Conservation (phyloP, 2,113 vertebrate genomes). For the Phyllostomus hastatus region DNA sequence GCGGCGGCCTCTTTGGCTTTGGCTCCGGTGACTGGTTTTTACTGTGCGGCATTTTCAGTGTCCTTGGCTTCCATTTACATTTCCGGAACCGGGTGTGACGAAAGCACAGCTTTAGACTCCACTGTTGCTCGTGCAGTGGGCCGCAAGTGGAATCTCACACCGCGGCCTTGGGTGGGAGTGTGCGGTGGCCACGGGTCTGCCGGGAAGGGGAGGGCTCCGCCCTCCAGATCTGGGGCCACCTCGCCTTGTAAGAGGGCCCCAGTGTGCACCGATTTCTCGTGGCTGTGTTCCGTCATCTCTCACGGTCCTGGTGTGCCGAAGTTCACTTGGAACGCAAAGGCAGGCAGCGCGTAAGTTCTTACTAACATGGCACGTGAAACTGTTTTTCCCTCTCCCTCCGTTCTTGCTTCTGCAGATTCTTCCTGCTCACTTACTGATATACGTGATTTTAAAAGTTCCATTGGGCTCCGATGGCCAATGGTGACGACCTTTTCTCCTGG, state of each 20-base stretch:
- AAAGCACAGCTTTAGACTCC: too few species aligned
- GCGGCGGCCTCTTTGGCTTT: fast-evolving
- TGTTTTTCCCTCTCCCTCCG: background rate
- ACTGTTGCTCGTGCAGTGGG: background rate
- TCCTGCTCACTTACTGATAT: background rate
- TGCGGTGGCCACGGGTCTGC: background rate
- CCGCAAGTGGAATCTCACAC: background rate
- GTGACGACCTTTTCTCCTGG: background rate
- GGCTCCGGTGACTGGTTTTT: background rate
- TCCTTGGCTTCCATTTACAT: background rate
- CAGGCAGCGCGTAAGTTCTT: background rate
- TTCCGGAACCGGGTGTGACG: fast-evolving
- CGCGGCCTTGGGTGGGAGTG: too few species aligned
- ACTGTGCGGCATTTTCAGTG: too few species aligned
- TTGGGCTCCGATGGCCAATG: background rate
- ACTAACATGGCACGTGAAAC: background rate
- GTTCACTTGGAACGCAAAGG: background rate
- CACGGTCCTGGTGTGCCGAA: background rate
- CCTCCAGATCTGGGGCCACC: background rate
- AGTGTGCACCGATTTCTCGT: fast-evolving
- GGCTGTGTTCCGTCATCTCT: background rate
- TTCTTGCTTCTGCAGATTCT: background rate
- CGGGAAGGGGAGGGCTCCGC: background rate
- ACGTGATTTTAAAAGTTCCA: background rate
- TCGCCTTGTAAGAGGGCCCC: background rate